A percentile compares a stretch with the other conserved stretches of the same genome.
phyloP scores from a whole-genome alignment of 1,140 invertebrate species.

The Drosophila arizonae region DNA sequence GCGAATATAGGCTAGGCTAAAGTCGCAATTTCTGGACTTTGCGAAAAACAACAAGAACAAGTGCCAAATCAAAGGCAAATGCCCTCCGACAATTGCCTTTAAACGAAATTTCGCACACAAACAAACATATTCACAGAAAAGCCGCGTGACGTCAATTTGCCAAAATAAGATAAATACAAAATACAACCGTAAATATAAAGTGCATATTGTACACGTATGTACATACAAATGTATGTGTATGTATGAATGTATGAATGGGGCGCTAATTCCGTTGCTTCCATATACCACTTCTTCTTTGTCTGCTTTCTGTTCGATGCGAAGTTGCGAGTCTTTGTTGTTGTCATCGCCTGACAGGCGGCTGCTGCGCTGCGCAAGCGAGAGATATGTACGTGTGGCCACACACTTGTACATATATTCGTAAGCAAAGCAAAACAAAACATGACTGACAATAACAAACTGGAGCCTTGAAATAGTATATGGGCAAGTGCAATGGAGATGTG shows the following conservation, averaged over 20 bases:
- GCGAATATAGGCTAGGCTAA: constrained; percentile 60
- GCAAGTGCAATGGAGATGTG: constrained; percentile 52
- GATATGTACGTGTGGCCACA: constrained; percentile 26
- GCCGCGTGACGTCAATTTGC: constrained; percentile 64
- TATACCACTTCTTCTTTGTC: constrained; percentile 32
- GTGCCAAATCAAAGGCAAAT: constrained; percentile 59
- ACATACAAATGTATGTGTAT: constrained; percentile 13
- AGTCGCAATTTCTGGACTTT: constrained; percentile 74
- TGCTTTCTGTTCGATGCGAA: constrained; percentile 43
- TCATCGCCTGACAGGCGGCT: constrained; percentile 39
- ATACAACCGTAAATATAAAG: constrained; percentile 18
- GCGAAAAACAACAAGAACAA: constrained; percentile 36
- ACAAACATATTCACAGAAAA: constrained; percentile 27
- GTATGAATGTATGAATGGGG: constrained; percentile 44
- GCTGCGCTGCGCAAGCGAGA: constrained; percentile 33
- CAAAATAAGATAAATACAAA: constrained; percentile 63
- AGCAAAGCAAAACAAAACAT: constrained; percentile 59
- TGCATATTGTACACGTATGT: constrained; percentile 30
- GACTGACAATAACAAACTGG: constrained; percentile 57
- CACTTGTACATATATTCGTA: constrained; percentile 3
- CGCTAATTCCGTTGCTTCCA: constrained; percentile 31
- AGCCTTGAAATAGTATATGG: constrained; percentile 69
- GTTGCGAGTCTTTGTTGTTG: constrained; percentile 65
- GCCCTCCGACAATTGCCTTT: constrained; percentile 61
- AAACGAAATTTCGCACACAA: constrained; percentile 58